These are phyloP conservation scores for Cheilinus undulatus DNA, from an alignment of 2,113 vertebrate species.

Conservation along the genomic window DNA sequence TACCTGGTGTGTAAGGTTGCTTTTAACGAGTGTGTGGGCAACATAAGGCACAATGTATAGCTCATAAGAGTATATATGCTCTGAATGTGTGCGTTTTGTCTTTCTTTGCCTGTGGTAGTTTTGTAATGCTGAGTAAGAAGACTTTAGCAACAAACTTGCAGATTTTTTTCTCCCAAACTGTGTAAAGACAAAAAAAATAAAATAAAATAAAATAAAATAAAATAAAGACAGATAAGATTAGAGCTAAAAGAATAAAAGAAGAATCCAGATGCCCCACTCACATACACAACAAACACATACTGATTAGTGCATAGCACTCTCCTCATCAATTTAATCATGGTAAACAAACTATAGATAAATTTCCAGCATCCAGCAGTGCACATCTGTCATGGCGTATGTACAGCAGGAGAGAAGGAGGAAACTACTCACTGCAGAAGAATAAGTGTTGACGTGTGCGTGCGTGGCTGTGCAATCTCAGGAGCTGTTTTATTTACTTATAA, in stretches of 20 bases:
- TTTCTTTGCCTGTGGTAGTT: neutral
- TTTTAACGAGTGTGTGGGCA: slow-evolving; percentile 39
- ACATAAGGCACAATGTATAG: slow-evolving; percentile 11
- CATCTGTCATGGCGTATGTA: slow-evolving; percentile 64
- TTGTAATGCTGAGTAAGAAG: neutral
- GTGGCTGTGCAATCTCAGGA: slow-evolving; percentile 51
- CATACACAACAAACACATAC: slow-evolving; percentile 1
- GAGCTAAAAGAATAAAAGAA: neutral
- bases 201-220: neutral
- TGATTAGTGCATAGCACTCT: slow-evolving; percentile 37
- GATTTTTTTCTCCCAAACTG: neutral
- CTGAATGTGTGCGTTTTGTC: neutral
- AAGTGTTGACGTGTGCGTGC: slow-evolving; percentile 43
- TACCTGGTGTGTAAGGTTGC: slow-evolving; percentile 8
- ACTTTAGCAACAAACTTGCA: neutral
- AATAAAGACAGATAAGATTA: neutral
- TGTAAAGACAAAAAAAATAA: neutral
- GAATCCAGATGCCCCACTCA: slow-evolving; percentile 7
- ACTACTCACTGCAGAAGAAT: slow-evolving; percentile 44
- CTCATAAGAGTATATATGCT: neutral
- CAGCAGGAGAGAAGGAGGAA: slow-evolving; percentile 25
- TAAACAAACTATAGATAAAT: slow-evolving; percentile 45
- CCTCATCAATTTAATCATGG: slow-evolving; percentile 57
- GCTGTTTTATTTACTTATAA: slow-evolving; percentile 66
- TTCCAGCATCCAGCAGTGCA: slow-evolving; percentile 58